Base-by-base conservation (phyloP, 2,797 vertebrate species). In the Arrhamphus sclerolepis region DNA sequence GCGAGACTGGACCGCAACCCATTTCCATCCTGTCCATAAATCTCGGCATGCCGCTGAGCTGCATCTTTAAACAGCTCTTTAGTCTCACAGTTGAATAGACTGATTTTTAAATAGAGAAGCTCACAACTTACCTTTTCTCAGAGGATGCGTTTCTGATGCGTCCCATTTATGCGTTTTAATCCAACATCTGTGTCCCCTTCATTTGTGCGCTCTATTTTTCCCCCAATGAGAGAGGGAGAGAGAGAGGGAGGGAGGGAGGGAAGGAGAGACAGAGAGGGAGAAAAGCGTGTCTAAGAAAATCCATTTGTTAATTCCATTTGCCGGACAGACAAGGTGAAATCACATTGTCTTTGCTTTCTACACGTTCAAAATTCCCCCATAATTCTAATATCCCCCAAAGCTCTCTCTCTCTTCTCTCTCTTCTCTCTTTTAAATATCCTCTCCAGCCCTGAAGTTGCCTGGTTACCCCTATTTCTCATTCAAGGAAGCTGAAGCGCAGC, bases 391-490 rank as follows among this genome's bases (percentile, higher is more conserved):
- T 77, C 76, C 76, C 29, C 46, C 43, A 52, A 69, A 81, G 48
- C 55, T 58, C 31, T 70, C 52, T 54, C 55, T 31, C 53, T 57
- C 19, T 61, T 50, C 44, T 39, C 17, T 16, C 42, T 51, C 17
- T 60, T 59, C 49, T 29, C 47, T 43, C 6, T 50, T n/a, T 21
- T 38, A 22, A 7, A 28, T 73, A 63, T 70, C 39, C 72, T 81
- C 82, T 81, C 77, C 81, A 65, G 81, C 82, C 43, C 82, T 70
- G 85, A 92, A 91, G 91, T 92, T 91, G 91, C 91, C 90, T 90
- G 85, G 90, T 91, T 92, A 92, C 91, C 91, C 87, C 85, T 73
- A 81, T 81, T 89, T 86, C 89, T 90, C 87, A 85, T 88, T 89
- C 88, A 89, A 81, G 87, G 90, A 83, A 87, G 85, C 85, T 87